Conservation (phyloP, 2,113 vertebrate genomes). For the Anhinga rufa region DNA sequence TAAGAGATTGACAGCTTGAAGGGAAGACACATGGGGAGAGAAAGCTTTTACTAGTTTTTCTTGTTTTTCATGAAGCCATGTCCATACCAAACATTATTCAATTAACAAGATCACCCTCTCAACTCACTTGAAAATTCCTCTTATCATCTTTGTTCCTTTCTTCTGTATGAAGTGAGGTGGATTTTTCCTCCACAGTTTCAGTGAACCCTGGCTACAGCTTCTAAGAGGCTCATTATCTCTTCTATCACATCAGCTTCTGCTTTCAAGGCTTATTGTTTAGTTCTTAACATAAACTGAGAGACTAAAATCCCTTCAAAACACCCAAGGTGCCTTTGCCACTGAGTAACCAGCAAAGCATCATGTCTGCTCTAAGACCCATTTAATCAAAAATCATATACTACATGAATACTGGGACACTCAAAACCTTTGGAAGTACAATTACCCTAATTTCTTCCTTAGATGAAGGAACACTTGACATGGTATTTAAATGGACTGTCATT, state of each 20-base stretch:
- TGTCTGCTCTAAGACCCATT: background rate
- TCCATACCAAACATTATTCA: background rate
- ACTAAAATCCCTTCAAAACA: conserved; percentile 45
- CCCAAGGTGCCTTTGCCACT: conserved; percentile 31
- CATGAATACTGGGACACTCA: background rate
- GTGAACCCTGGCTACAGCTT: conserved; percentile 35
- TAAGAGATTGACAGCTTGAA: background rate
- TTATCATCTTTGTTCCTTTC: conserved; percentile 41
- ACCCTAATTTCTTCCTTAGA: conserved; percentile 15
- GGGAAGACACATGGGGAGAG: background rate
- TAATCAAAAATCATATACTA: conserved; percentile 19
- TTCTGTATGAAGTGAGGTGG: conserved; percentile 29
- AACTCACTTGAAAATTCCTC: conserved; percentile 32
- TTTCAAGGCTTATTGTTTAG: conserved; percentile 56
- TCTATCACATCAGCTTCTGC: conserved; percentile 22
- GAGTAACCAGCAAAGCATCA: background rate
- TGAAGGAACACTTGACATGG: background rate
- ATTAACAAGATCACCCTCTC: conserved; percentile 31
- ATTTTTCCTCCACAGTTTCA: conserved; percentile 27
- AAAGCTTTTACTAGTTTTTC: background rate
- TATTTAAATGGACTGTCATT: conserved; percentile 37
- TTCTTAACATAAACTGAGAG: conserved; percentile 22
- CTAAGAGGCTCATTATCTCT: conserved; percentile 61
- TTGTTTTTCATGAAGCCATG: background rate
- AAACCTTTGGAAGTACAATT: conserved; percentile 2